Evolutionary conservation across 2,113 vertebrate genomes (phyloP).

Genomic region (Nematolebias whitei): DNA sequence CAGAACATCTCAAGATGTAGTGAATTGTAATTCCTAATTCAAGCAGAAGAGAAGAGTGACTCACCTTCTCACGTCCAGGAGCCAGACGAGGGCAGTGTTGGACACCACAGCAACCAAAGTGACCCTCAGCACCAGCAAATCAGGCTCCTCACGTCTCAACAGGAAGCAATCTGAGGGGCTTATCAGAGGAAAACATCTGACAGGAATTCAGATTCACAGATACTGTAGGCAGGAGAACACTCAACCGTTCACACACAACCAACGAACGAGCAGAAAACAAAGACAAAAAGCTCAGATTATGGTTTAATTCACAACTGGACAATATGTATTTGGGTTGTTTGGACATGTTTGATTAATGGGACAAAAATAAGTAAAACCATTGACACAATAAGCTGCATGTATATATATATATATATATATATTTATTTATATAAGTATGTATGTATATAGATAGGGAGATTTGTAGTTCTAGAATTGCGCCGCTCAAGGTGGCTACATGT

Average conservation of each 20-base stretch:
- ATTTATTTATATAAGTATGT: no score
- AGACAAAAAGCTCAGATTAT: not conserved
- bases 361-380: no score
- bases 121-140: not conserved
- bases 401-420: no score
- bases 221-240: constrained; percentile 19
- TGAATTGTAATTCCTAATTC: constrained; percentile 8
- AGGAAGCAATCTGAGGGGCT: constrained; percentile 61
- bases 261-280: not conserved
- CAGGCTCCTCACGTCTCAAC: constrained; percentile 37
- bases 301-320: not conserved
- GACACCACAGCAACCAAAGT: not conserved
- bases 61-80: not conserved
- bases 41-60: constrained; percentile 45
- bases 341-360: no score
- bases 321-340: no score
- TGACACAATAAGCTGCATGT: no score
- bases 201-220: constrained; percentile 63
- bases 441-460: no score
- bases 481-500: no score
- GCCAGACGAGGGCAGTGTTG: constrained; percentile 61
- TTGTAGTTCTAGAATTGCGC: no score
- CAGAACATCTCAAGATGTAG: not conserved
- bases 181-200: constrained; percentile 62
- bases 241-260: constrained; percentile 3